Conservation (phyloP, 2,113 vertebrate genomes). For the Tychaedon coryphoeus region DNA sequence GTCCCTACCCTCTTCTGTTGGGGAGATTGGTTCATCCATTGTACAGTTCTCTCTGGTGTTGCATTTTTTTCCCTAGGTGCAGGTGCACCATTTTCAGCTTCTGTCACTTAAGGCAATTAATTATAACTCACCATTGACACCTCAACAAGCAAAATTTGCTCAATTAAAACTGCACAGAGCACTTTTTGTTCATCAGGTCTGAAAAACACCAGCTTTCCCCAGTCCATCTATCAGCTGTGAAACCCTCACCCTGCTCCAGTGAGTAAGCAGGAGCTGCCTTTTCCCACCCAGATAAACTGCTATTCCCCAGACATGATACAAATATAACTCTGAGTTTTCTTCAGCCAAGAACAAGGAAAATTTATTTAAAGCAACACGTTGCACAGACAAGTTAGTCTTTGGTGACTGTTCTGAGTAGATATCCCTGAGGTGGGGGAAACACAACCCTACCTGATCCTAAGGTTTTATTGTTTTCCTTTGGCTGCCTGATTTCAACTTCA, state of each 20-base stretch:
- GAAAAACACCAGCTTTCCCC: neutral
- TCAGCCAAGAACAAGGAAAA: neutral
- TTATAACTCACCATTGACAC: neutral
- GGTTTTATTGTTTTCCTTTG: neutral
- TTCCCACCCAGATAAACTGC: neutral
- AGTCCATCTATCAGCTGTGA: neutral
- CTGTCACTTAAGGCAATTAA: neutral
- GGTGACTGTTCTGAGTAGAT: neutral
- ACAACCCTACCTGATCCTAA: neutral
- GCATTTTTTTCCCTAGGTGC: neutral
- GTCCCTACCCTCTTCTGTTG: neutral
- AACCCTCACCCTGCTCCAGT: neutral
- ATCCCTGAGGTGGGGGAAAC: neutral
- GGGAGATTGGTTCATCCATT: neutral
- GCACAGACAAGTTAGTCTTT: neutral
- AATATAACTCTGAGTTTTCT: neutral
- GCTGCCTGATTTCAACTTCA: neutral
- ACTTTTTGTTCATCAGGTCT: neutral
- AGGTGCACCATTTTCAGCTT: neutral
- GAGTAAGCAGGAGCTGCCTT: neutral
- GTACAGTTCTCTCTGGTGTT: neutral
- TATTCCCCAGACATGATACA: neutral
- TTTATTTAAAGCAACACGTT: neutral
- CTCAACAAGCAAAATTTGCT: neutral
- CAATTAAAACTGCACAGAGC: neutral